phyloP scores from a whole-genome alignment of 23 tunicate species.

The Trididemnum miniatum region DNA sequence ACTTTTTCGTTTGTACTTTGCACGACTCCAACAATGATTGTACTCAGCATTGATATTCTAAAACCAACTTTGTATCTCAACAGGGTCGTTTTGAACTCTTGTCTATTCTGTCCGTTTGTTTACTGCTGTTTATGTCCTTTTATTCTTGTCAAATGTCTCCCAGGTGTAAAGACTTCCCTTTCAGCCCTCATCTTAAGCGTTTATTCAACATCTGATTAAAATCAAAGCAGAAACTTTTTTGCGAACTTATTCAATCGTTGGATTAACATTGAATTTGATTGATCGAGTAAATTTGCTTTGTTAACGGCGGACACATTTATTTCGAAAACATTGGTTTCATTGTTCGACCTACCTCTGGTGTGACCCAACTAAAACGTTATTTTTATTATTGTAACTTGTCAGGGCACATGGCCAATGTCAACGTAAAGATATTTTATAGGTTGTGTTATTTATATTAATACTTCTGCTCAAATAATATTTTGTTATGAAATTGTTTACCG shows the following conservation, averaged over 20 bases:
- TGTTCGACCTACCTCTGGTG: too few relatives aligned
- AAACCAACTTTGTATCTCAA: conserved; percentile 40
- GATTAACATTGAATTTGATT: background rate
- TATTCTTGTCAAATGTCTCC: conserved; percentile 71
- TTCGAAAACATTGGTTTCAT: too few relatives aligned
- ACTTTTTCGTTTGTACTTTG: conserved; percentile 49
- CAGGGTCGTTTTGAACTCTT: conserved; percentile 69
- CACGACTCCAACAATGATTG: conserved; percentile 77
- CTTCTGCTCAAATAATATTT: too few relatives aligned
- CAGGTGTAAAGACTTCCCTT: conserved; percentile 77
- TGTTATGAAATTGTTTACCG: too few relatives aligned
- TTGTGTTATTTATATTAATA: too few relatives aligned
- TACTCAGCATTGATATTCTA: conserved; percentile 59
- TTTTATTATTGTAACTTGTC: too few relatives aligned
- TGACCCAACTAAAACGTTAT: too few relatives aligned
- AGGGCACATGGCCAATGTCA: too few relatives aligned
- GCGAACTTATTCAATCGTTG: background rate
- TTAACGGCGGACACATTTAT: too few relatives aligned
- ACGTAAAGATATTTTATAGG: too few relatives aligned
- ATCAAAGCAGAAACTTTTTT: background rate
- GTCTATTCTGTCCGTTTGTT: conserved; percentile 63
- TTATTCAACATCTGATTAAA: conserved; percentile 53
- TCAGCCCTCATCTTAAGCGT: conserved; percentile 48
- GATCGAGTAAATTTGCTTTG: background rate
- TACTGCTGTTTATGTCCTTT: conserved; percentile 80